A percentile compares a stretch with the other conserved stretches of the same genome.
Conservation (phyloP, 2,888 invertebrate species). For the Philhelius pedissequus region DNA sequence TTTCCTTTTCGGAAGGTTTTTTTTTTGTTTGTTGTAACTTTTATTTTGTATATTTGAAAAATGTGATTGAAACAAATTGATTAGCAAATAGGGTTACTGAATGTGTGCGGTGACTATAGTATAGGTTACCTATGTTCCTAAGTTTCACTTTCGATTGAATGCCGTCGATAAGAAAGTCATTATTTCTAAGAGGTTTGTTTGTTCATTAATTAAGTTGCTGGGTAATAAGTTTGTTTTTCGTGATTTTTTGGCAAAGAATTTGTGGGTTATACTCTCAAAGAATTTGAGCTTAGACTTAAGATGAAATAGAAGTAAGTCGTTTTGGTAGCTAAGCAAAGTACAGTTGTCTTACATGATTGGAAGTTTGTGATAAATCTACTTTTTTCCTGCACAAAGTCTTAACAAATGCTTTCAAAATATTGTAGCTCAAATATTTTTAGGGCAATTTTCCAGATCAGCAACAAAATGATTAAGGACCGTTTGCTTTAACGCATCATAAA, state of each 20-base stretch:
- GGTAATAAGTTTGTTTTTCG: not conserved
- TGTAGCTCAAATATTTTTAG: too few species aligned
- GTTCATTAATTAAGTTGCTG: constrained; percentile 12
- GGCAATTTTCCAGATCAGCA: too few species aligned
- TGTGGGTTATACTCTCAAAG: not conserved
- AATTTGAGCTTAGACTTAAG: not conserved
- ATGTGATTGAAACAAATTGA: constrained; percentile 54
- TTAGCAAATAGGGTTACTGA: constrained; percentile 41
- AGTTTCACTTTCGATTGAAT: constrained; percentile 12
- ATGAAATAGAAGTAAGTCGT: too few species aligned
- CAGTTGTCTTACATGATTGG: too few species aligned
- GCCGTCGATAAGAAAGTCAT: not conserved
- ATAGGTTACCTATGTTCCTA: not conserved
- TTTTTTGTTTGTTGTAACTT: not conserved
- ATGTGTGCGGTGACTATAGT: not conserved
- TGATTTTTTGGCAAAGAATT: not conserved
- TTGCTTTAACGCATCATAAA: too few species aligned
- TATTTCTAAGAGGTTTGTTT: not conserved
- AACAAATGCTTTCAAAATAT: too few species aligned
- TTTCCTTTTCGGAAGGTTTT: constrained; percentile 8
- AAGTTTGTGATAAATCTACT: too few species aligned
- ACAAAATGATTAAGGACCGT: too few species aligned
- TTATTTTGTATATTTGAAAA: not conserved
- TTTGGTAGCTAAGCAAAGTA: too few species aligned
- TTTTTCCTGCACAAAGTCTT: too few species aligned